phyloP scores from a whole-genome alignment of 2,888 invertebrate genomes.

The Nudaria mundana region DNA sequence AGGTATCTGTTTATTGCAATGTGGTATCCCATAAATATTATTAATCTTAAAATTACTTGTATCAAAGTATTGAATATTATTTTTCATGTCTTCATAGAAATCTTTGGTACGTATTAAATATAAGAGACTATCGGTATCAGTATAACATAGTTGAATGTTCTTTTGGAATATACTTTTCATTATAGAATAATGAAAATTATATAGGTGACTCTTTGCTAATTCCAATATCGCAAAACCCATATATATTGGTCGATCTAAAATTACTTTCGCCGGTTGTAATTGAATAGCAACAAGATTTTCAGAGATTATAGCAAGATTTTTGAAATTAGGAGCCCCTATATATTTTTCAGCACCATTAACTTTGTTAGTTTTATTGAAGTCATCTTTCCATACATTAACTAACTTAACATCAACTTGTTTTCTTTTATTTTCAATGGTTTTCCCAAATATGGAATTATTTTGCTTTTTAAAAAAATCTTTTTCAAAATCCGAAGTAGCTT shows the following conservation, averaged over 20 bases:
- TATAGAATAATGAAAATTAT: conserved; percentile 3
- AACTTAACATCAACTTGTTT: neutral
- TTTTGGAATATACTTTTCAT: conserved; percentile 1
- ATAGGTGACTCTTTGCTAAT: conserved; percentile 5
- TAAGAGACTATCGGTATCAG: neutral
- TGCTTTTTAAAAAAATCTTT: neutral
- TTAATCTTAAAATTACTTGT: neutral
- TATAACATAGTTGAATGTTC: neutral
- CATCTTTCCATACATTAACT: neutral
- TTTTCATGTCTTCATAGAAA: neutral
- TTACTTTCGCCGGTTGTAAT: neutral
- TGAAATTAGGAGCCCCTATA: conserved; percentile 5
- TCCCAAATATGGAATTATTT: conserved; percentile 2
- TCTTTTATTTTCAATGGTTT: conserved; percentile 3
- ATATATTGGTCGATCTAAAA: neutral
- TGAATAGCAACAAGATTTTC: neutral
- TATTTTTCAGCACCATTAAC: conserved; percentile 1
- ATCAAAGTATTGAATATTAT: neutral
- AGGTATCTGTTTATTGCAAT: too few species aligned
- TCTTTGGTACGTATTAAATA: neutral
- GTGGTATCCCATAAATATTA: too few species aligned
- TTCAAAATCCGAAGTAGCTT: neutral
- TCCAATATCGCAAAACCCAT: conserved; percentile 7
- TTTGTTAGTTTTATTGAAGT: neutral
- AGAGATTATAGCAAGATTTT: conserved; percentile 3